Base-by-base conservation (phyloP, 2,113 vertebrate species). In the Caranx melampygus region DNA sequence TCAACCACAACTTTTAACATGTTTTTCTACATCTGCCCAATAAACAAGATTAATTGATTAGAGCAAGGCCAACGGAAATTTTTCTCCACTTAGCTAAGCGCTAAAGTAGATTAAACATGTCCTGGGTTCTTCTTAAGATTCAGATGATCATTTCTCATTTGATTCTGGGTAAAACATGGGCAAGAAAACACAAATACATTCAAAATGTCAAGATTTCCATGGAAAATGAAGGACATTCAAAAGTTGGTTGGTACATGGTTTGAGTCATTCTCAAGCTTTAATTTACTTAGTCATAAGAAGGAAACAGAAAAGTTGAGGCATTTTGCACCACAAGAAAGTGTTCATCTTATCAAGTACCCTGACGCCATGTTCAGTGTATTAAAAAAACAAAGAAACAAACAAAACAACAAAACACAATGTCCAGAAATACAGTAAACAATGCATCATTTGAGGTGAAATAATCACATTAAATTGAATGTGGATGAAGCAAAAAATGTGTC, bases 301-400 rank as follows among this genome's bases (percentile, higher is more conserved):
- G 21, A 54, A 74, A 20, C 59, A 9, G 6, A 69, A 42, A 44
- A 45, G 26, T 47, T 49, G 8, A 61, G 35, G 68, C 79, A 77
- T 88, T 12, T 66, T 70, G 68, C 77, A 83, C 55, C 67, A 60
- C 83, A 71, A 67, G 69, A 54, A 64, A 51, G 18, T 49, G 70
- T 84, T 84, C 81, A 88, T 86, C 84, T 81, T 84, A 83, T 45
- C 74, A 78, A 59, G 81, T 72, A 49, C 1, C 31, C 44, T 4
- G 12, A 65, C 26, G 1, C 21, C 16, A 47, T 68, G 31, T 55
- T 55, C 1, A 34, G 14, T 34, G 14, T 34, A 33, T 58, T 37
- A 37, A 16, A 64, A 4, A 44, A 26, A 26, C 26, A 26, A 26
- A 26, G 26, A 26, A 26, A 26, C 26, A 26, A 26, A 26, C 26